Conservation (phyloP, 2,113 vertebrate species). For the Manacus vitellinus region DNA sequence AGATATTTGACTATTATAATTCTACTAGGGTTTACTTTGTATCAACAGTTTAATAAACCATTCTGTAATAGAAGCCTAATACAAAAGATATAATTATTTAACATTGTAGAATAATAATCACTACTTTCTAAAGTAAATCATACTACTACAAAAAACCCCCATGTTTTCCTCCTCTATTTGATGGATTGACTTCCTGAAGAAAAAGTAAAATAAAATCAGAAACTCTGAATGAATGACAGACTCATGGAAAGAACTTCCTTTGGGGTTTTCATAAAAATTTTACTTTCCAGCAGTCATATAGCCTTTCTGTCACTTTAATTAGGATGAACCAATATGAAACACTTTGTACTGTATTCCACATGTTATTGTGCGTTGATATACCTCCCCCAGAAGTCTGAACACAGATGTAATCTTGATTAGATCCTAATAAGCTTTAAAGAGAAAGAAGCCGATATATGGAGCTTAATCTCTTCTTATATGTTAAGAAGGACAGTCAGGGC, state of each 20-base stretch:
- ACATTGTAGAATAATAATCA: neutral
- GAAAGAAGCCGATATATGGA: constrained; percentile 3
- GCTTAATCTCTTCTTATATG: constrained; percentile 44
- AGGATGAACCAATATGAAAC: neutral
- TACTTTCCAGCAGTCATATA: neutral
- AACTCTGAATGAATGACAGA: neutral
- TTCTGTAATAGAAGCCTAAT: neutral
- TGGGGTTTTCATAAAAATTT: neutral
- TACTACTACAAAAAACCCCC: neutral
- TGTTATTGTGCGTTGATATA: neutral
- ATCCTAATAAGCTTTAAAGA: constrained; percentile 46
- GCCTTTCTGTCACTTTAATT: neutral
- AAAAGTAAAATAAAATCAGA: neutral
- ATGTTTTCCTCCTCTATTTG: neutral
- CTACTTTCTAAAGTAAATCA: neutral
- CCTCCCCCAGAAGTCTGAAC: neutral
- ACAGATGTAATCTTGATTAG: constrained; percentile 35
- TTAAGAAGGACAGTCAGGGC: constrained; percentile 1
- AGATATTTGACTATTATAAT: neutral
- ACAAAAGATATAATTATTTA: neutral
- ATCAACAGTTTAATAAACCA: neutral
- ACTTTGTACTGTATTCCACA: neutral
- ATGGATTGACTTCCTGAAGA: neutral
- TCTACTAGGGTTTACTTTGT: neutral
- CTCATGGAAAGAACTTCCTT: neutral